Conservation (phyloP, 2,113 vertebrate genomes). For the Isurus oxyrinchus region DNA sequence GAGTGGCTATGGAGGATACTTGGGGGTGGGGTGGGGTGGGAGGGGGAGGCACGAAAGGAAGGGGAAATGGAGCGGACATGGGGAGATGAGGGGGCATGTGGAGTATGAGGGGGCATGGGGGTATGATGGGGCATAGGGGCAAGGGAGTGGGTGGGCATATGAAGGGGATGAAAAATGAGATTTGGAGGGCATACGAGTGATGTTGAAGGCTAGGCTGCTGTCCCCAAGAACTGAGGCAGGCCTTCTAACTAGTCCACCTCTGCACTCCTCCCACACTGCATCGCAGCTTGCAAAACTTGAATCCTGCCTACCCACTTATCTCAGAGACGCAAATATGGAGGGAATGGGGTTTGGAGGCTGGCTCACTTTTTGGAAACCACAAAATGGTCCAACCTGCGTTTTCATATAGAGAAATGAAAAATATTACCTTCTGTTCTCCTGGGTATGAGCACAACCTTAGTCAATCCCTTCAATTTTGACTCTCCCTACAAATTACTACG, state of each 20-base stretch:
- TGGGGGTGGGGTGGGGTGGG: too few relatives aligned
- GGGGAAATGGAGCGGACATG: too few relatives aligned
- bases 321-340: not conserved
- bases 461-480: not conserved
- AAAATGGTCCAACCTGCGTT: not conserved
- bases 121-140: too few relatives aligned
- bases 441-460: not conserved
- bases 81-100: too few relatives aligned
- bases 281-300: not conserved
- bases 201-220: not conserved
- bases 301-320: not conserved
- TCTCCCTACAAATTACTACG: not conserved
- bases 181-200: not conserved
- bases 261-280: not conserved
- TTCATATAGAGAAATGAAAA: not conserved
- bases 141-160: too few relatives aligned
- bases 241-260: not conserved
- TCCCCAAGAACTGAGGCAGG: not conserved
- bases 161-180: not conserved
- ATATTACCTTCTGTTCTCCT: not conserved
- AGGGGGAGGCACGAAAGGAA: too few relatives aligned
- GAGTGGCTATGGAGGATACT: not conserved
- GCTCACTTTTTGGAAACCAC: not conserved
- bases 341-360: not conserved
- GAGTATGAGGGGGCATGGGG: too few relatives aligned